Percentiles rank a stretch among this genome's conserved stretches.
Conservation (phyloP, 2,797 vertebrate genomes). For the Dicrostonyx torquatus region DNA sequence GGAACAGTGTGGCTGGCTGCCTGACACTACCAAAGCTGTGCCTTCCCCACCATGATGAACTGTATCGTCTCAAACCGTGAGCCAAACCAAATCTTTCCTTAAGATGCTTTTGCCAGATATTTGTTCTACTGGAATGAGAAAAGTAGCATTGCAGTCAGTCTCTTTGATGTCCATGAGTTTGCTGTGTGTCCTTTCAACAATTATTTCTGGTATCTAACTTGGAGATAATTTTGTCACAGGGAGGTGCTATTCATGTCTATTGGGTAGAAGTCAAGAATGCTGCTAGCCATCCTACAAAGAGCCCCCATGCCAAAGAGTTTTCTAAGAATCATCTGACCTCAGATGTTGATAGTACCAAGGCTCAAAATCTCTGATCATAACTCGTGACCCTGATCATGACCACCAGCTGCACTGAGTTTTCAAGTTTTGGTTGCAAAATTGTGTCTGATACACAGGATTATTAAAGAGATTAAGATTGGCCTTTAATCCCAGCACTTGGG, state of each 20-base stretch:
- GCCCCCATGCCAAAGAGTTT: neutral
- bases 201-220: neutral
- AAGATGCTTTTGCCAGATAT: neutral
- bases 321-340: neutral
- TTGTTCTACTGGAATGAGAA: neutral
- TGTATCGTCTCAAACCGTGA: neutral
- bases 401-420: neutral
- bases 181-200: neutral
- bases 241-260: neutral
- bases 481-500: neutral
- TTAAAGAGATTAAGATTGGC: neutral
- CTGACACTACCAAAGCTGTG: accelerated
- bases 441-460: neutral
- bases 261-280: neutral
- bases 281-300: neutral
- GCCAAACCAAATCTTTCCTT: neutral
- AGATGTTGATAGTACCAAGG: neutral
- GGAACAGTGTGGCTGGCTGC: neutral
- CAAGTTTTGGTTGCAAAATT: neutral
- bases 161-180: neutral
- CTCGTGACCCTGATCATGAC: neutral
- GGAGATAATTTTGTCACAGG: neutral
- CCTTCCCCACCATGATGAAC: neutral
- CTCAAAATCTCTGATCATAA: neutral
- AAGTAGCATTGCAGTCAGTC: neutral